phyloP scores from a whole-genome alignment of 2,797 vertebrate genomes.

The Notoglanidium macrostoma region DNA sequence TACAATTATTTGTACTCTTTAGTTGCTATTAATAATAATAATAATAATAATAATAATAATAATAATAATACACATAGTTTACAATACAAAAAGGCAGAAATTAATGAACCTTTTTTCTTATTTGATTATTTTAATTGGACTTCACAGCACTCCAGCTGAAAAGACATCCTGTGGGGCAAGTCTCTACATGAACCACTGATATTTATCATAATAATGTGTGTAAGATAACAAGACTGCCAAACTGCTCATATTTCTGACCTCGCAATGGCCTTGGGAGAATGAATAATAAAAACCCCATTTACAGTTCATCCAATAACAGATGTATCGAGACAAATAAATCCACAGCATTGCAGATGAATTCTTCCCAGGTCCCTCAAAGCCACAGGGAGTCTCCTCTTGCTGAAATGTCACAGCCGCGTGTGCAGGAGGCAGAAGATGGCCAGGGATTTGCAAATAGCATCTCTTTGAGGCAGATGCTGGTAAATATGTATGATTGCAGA shows the following conservation, averaged over 20 bases:
- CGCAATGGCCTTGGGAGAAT: constrained; percentile 63
- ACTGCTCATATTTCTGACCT: constrained; percentile 67
- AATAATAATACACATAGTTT: neutral
- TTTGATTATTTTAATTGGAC: constrained; percentile 6
- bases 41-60: neutral
- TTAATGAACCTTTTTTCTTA: neutral
- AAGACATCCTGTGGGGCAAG: constrained; percentile 26
- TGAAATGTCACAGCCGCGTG: constrained; percentile 72
- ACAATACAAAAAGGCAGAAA: neutral
- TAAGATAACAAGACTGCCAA: constrained; percentile 30
- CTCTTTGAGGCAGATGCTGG: constrained; percentile 68
- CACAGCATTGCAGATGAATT: constrained; percentile 68
- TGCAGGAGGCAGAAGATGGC: constrained; percentile 57
- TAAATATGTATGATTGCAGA: constrained; percentile 73
- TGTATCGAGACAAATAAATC: constrained; percentile 73
- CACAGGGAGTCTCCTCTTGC: constrained; percentile 67
- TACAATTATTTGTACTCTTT: neutral
- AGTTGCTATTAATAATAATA: neutral
- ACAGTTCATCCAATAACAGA: constrained; percentile 67
- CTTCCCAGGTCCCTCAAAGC: constrained; percentile 65
- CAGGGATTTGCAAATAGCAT: constrained; percentile 75
- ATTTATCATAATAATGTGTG: constrained; percentile 16
- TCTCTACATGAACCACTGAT: constrained; percentile 27
- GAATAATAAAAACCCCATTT: constrained; percentile 74
- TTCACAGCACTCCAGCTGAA: constrained; percentile 11